phyloP scores from a whole-genome alignment of 2,888 invertebrate species.

The Seira musarum region DNA sequence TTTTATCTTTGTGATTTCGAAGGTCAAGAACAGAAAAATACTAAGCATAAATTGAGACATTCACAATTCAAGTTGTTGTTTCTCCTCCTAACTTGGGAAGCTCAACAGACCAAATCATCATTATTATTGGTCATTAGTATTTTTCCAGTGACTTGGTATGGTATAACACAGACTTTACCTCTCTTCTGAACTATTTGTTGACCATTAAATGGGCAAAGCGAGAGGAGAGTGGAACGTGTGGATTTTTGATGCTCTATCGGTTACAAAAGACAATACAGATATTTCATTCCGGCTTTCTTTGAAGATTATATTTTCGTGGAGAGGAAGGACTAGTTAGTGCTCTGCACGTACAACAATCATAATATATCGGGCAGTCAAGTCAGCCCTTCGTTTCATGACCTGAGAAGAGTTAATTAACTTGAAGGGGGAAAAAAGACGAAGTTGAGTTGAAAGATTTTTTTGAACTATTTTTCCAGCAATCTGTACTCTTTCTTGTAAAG shows the following conservation, averaged over 20 bases:
- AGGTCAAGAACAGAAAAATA: conserved; percentile 38
- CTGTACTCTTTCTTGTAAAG: background rate
- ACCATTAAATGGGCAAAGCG: background rate
- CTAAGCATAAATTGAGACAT: conserved; percentile 66
- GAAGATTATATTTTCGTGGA: conserved; percentile 15
- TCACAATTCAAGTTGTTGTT: conserved; percentile 44
- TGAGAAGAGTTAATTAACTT: conserved; percentile 64
- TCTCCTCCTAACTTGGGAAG: conserved; percentile 51
- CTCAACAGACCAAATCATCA: conserved; percentile 66
- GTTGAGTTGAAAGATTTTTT: background rate
- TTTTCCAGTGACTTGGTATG: conserved; percentile 57
- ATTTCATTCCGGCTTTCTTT: background rate
- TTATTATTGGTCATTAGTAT: conserved; percentile 68
- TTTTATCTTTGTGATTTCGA: conserved; percentile 5
- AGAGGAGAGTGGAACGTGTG: background rate
- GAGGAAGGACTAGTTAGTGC: conserved; percentile 14
- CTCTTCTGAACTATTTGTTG: conserved; percentile 5
- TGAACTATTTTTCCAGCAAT: background rate
- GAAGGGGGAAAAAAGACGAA: conserved; percentile 25
- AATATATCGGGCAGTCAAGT: conserved; percentile 40
- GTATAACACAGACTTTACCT: conserved; percentile 37
- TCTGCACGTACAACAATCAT: conserved; percentile 27
- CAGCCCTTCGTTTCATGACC: conserved; percentile 52
- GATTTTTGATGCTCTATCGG: background rate
- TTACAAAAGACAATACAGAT: background rate